Base-by-base conservation (phyloP, 2,888 invertebrate genomes). In the Ormia ochracea region DNA sequence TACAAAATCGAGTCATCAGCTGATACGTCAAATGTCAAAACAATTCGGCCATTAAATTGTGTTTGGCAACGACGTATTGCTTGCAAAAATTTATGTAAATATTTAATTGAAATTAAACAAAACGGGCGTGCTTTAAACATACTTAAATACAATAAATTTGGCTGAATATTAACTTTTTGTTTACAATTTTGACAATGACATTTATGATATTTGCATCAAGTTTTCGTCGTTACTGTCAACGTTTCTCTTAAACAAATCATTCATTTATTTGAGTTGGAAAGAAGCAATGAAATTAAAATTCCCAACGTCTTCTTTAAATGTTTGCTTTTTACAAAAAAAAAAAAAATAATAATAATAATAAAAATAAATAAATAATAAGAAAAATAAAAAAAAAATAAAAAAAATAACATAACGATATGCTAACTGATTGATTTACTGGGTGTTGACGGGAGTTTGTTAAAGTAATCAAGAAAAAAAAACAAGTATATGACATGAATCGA, bases 181-280 rank as follows among this genome's bases (percentile, higher is more conserved):
- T 36, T 36, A 56, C 56, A 56, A 21, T 36, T 56, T 56, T 21
- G 56, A 61, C 19, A 72, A 36, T 56, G 70, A 66, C 70, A 70
- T 75, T 79, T 66, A 79, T 79, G 65, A 75, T 66, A 45, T 79
- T 70, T 45, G 75, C 79, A 70, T 75, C 66, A 75, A 75, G 48
- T 61, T 66, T 72, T 52, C 59, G 17, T 45, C 61, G 63, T 70
- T 69, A 50, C 41, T 69, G 69, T 76, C 61, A 61, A 43, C 7
- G 33, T 26, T 68, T 45, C 43, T 58, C 26, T 36, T 21, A 26
- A 50, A 66, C 66, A 66, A 59, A 66, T 74, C 58, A 66, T 58
- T 66, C 19, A 52, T 7, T 66, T 50, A 28, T 10, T 31, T 14
- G 68, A 68, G 33, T n/a, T 52, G 52, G 19, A 38, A 31, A 58